phyloP scores from a whole-genome alignment of 2,888 invertebrate genomes.

The Himalopsyche japonica region DNA sequence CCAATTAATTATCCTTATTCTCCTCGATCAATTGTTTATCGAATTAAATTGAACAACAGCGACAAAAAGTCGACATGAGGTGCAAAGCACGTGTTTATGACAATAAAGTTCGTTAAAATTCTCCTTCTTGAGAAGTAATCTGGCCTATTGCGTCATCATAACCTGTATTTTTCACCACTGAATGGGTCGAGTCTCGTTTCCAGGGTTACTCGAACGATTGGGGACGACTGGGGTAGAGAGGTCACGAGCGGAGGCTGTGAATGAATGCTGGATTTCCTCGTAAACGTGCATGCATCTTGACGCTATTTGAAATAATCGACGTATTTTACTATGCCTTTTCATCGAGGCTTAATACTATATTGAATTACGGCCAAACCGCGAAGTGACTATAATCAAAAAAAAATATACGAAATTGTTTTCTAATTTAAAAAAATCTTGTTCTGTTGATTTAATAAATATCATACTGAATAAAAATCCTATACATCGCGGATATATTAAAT shows the following conservation, averaged over 20 bases:
- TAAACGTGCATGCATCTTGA: neutral
- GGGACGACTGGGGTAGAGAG: neutral
- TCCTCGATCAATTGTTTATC: neutral
- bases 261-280: neutral
- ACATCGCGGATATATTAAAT: too few relatives aligned
- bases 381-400: too few relatives aligned
- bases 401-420: too few relatives aligned
- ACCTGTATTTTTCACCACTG: neutral
- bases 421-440: too few relatives aligned
- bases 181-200: neutral
- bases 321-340: neutral
- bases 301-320: neutral
- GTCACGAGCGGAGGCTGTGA: neutral
- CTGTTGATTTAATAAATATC: too few relatives aligned
- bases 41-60: neutral
- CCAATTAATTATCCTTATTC: neutral
- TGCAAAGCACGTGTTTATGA: neutral
- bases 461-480: too few relatives aligned
- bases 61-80: neutral
- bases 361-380: too few relatives aligned
- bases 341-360: too few relatives aligned
- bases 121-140: neutral
- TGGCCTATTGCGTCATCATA: constrained; percentile 9
- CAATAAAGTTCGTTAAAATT: neutral
- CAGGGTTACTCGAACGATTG: neutral